Base-by-base conservation (phyloP, 30 jellyfish, hydroid and myxozoan genomes). In the Sanderia malayensis region DNA sequence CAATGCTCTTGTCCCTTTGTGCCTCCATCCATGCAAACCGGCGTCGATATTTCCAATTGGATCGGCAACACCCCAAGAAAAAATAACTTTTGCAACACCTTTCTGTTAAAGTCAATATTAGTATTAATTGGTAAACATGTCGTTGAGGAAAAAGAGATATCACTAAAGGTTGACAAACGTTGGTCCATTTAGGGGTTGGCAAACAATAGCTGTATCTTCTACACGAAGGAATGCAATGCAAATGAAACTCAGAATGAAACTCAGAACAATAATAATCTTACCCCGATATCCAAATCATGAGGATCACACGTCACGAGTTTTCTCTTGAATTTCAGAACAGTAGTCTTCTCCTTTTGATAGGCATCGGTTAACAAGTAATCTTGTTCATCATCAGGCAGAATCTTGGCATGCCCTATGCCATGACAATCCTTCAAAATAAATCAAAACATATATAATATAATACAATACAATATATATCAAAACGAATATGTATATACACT, bases 1-100 rank as follows among this genome's bases (percentile, higher is more conserved):
- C 29, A 76, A 9, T n/a, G 66, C 46, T 65, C 23, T 76, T 23
- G 79, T 46, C 32, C 71, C 70, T 0, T 18, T 17, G 31, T 63
- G 45, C 33, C 57, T 44, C 26, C 41, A 19, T 0, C 62, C 4
- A 22, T 53, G 61, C 13, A 23, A 18, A 2, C 58, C 30, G 4
- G 46, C 4, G 32, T 58, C 31, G 29, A 69, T 55, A 0, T 73
- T 63, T 15, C 45, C 30, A 17, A 4, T 47, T 4, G 61, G 57
- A 21, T 70, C 34, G 26, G 86, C 76, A 1, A 21, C 18, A 1
- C 86, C 70, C 86, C 86, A 74, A 22, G 76, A 61, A 23, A 33
- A 74, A 21, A 74, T 59, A 30, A 74, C 1, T 37, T 58, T 60
- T 0, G 18, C 21, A 2, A 65, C 27, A 29, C 86, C 76, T 58